A percentile compares a stretch with the other conserved stretches of the same genome.
These are phyloP conservation scores for Teinopalpus imperialis DNA, from an alignment of 2,888 invertebrate genomes.

Conservation along the genomic window DNA sequence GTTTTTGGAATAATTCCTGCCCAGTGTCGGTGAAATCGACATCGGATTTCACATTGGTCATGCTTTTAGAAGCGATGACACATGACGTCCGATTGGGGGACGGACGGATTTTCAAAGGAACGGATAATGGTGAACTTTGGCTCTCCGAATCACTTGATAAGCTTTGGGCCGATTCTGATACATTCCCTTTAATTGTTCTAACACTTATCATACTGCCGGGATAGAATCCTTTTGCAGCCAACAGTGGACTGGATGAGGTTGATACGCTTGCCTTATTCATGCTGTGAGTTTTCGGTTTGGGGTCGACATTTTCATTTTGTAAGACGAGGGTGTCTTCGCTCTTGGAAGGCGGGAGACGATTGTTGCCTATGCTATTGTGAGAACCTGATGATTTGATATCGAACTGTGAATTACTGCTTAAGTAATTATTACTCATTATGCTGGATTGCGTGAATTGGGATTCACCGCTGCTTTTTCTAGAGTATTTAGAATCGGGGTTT, in stretches of 20 bases:
- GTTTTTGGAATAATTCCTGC: conserved; percentile 57
- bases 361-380: conserved; percentile 64
- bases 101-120: conserved; percentile 80
- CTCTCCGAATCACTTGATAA: conserved; percentile 85
- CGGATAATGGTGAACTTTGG: conserved; percentile 73
- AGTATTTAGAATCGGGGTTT: conserved; percentile 68
- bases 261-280: conserved; percentile 82
- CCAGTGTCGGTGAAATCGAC: conserved; percentile 70
- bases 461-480: conserved; percentile 83
- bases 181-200: conserved; percentile 80
- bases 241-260: conserved; percentile 86
- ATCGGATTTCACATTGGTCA: conserved; percentile 83
- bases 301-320: conserved; percentile 61
- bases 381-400: conserved; percentile 67
- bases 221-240: conserved; percentile 82
- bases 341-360: conserved; percentile 87
- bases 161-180: conserved; percentile 85
- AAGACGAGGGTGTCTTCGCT: conserved; percentile 89
- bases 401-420: conserved; percentile 70
- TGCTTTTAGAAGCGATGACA: conserved; percentile 82
- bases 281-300: conserved; percentile 81
- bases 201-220: conserved; percentile 85
- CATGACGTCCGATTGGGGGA: conserved; percentile 59
- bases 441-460: conserved; percentile 82
- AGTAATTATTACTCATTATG: conserved; percentile 60